A percentile compares a stretch with the other conserved stretches of the same genome.
phyloP scores from a whole-genome alignment of 2,888 invertebrate species.

The Pollenia amentaria region DNA sequence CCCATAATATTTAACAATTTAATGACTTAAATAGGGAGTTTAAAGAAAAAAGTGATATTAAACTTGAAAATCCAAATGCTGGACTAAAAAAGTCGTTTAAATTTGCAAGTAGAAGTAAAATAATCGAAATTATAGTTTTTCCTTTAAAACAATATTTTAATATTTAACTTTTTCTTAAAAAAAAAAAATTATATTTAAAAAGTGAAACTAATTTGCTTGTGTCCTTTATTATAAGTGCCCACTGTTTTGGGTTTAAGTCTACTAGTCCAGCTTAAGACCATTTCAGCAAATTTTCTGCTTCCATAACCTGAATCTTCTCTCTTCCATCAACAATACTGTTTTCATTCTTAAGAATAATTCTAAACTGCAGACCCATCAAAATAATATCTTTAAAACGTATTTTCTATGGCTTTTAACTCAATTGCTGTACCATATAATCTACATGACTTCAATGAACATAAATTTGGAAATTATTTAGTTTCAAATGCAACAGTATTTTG shows the following conservation, averaged over 20 bases:
- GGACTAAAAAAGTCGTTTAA: slow-evolving; percentile 22
- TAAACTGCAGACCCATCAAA: slow-evolving; percentile 21
- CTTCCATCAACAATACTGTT: slow-evolving; percentile 5
- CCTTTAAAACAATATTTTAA: too few relatives aligned
- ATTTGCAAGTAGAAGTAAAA: neutral
- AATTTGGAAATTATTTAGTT: slow-evolving; percentile 63
- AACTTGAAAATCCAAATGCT: neutral
- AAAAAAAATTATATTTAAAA: too few relatives aligned
- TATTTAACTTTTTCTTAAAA: too few relatives aligned
- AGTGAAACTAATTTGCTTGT: neutral
- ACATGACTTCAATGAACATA: slow-evolving; percentile 56
- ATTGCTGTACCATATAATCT: slow-evolving; percentile 45
- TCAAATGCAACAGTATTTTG: slow-evolving; percentile 23
- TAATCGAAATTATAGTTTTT: neutral
- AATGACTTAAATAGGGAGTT: slow-evolving; percentile 64
- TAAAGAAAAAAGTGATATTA: slow-evolving; percentile 4
- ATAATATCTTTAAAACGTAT: slow-evolving; percentile 12
- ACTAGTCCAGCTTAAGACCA: neutral
- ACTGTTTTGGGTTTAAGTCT: slow-evolving; percentile 14
- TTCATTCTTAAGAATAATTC: neutral
- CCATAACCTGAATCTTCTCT: neutral
- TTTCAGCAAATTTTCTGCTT: neutral
- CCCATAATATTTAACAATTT: slow-evolving; percentile 68
- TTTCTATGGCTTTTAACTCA: neutral
- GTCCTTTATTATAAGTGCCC: neutral